These are phyloP conservation scores for Pipistrellus pygmaeus DNA, from an alignment of 2,797 vertebrate genomes.

Conservation along the genomic window DNA sequence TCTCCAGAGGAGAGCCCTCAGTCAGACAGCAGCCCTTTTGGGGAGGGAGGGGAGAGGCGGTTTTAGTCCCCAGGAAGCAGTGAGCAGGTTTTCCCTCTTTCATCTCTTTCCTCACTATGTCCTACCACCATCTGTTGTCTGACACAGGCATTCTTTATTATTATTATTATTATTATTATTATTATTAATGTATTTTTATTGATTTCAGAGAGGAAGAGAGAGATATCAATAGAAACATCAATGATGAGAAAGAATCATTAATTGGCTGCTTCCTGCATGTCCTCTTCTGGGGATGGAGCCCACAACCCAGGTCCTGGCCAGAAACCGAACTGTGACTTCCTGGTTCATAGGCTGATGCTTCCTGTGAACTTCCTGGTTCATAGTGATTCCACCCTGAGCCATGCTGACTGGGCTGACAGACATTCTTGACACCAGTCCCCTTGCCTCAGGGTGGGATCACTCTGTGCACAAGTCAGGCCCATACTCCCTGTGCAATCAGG, in stretches of 20 bases:
- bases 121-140: neutral
- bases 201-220: neutral
- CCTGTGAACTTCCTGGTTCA: no score
- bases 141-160: neutral
- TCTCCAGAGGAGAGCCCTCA: neutral
- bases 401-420: neutral
- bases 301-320: no score
- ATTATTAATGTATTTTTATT: neutral
- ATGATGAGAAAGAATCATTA: neutral
- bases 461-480: neutral
- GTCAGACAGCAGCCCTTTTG: neutral
- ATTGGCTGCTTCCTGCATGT: neutral
- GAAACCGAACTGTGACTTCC: neutral
- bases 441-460: neutral
- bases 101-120: neutral
- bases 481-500: neutral
- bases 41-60: neutral
- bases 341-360: neutral
- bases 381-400: neutral
- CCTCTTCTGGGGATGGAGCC: neutral
- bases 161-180: neutral
- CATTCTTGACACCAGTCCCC: neutral
- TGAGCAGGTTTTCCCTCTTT: neutral
- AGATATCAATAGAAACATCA: neutral
- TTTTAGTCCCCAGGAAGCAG: neutral